Evolutionary conservation across 2,797 vertebrate species (phyloP).

Genomic region (Leuciscus waleckii): DNA sequence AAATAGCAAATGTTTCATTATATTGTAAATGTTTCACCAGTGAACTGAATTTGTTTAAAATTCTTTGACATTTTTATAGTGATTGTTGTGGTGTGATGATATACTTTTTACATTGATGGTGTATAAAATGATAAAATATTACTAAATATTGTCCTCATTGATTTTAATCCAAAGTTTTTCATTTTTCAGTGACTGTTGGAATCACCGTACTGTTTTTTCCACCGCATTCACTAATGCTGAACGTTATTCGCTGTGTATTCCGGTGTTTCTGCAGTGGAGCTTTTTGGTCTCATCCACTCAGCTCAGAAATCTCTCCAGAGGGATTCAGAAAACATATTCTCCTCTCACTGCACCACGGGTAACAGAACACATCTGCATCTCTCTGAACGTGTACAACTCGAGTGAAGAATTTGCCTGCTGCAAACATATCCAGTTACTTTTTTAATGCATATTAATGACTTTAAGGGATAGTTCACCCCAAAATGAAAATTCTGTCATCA

Average conservation of each 20-base stretch:
- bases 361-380: slow-evolving; percentile 1
- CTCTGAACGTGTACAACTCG: not conserved
- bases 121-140: not conserved
- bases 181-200: not conserved
- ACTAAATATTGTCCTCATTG: not conserved
- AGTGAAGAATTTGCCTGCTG: not conserved
- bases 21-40: no score
- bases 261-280: not conserved
- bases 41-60: no score
- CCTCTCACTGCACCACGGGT: not conserved
- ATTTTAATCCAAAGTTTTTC: not conserved
- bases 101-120: no score
- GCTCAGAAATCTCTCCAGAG: not conserved
- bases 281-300: not conserved
- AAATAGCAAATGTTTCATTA: no score
- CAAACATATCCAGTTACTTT: not conserved
- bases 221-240: not conserved
- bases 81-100: not conserved
- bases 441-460: not conserved
- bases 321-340: slow-evolving; percentile 4
- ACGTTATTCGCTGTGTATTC: not conserved
- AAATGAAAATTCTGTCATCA: not conserved
- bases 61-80: not conserved
- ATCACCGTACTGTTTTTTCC: not conserved
- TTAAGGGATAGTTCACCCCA: not conserved